Evolutionary conservation across 2,113 vertebrate species (phyloP), one percentile per base, ranked within the genome.

Genomic region (Psammodynastes pulverulentus): DNA sequence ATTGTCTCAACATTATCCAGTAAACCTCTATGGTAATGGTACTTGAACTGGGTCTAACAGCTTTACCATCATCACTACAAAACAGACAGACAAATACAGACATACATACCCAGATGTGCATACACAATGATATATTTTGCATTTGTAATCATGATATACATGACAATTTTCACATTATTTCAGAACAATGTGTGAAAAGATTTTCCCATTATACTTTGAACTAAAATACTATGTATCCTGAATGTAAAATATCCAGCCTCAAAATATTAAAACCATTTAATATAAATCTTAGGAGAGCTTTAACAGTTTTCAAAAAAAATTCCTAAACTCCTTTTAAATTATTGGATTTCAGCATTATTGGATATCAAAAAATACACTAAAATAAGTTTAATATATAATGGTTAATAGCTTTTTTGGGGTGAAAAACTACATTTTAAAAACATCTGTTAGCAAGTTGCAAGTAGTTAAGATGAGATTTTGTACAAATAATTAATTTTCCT

Each of bases 401-500:
- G 17, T 88, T 24, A 26, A 49, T 53, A 92, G 3, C 15, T n/a
- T n/a, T n/a, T n/a, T n/a, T n/a, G n/a, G n/a, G n/a, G n/a, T n/a
- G n/a, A n/a, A n/a, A n/a, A n/a, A n/a, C 58, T 51, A 23, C 15
- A 89, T 89, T 92, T 62, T 89, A 51, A 26, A 85, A 92, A 58
- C 54, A 86, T 4, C 3, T 86, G 53, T 62, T n/a, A 79, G 79
- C 54, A 56, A n/a, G n/a, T 51, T 62, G 46, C 53, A 85, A 79
- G 9, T 56, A 45, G 67, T 34, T 92, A 49, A 7, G 43, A 79
- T 86, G 85, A 79, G 19, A 45, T 92, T 88, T 92, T 88, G 79
- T 52, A n/a, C 23, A 43, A 39, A 56, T 89, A 89, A 92, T 92
- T 89, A 51, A 86, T 89, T 62, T 86, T 39, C 4, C 54, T 92